Conservation (phyloP, 2,797 vertebrate species). For the Peromyscus nudipes region DNA sequence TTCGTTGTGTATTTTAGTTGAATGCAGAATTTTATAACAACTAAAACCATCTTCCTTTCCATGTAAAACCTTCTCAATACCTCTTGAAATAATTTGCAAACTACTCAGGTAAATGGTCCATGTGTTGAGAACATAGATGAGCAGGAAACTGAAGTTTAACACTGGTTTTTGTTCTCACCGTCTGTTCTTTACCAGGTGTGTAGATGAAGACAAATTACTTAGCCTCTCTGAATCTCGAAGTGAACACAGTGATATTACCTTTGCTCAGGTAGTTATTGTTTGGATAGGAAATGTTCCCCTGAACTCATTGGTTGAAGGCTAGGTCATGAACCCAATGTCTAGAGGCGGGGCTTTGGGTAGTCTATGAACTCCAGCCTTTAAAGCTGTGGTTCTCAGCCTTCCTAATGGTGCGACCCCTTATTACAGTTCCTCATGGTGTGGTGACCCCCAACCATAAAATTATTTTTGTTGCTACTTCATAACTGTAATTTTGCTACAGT, state of each 20-base stretch:
- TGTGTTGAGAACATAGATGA: background rate
- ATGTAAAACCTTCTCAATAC: slow-evolving; percentile 2
- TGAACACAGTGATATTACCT: background rate
- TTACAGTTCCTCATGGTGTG: background rate
- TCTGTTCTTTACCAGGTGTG: background rate
- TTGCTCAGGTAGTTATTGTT: background rate
- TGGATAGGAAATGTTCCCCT: background rate
- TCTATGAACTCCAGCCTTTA: background rate
- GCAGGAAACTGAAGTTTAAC: background rate
- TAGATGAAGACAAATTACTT: slow-evolving; percentile 28
- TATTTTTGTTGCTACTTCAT: background rate
- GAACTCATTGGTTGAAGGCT: background rate
- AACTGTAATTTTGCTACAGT: background rate
- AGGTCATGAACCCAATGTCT: background rate
- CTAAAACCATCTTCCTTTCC: background rate
- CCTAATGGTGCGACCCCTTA: background rate
- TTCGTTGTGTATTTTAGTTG: background rate
- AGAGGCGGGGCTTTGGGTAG: background rate
- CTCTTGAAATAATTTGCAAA: background rate
- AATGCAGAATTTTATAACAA: background rate
- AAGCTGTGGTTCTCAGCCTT: background rate
- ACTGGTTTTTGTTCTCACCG: background rate
- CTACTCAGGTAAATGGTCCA: background rate
- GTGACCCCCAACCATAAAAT: background rate
- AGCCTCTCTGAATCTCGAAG: slow-evolving; percentile 10